These are phyloP conservation scores for Cheumatopsyche charites DNA, from an alignment of 1,140 invertebrate species.

Conservation along the genomic window DNA sequence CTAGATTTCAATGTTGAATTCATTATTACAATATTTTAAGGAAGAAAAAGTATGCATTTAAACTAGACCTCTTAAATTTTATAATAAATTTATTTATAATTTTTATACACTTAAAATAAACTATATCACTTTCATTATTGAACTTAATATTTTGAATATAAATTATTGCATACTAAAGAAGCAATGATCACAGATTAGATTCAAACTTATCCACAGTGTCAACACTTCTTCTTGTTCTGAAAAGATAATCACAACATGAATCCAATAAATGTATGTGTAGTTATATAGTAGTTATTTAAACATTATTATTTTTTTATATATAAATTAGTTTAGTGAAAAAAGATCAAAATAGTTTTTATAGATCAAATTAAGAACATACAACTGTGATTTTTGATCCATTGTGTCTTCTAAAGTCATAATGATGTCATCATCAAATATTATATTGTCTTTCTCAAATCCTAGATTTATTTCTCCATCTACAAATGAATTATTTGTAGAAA, in stretches of 20 bases:
- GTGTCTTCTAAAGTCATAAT: conserved; percentile 1
- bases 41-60: no score
- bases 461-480: conserved; percentile 8
- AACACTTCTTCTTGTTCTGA: conserved; percentile 6
- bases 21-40: no score
- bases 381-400: not conserved
- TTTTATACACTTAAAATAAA: no score
- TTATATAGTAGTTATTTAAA: no score
- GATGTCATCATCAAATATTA: conserved; percentile 1
- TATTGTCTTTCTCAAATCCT: not conserved
- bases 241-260: not conserved
- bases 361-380: not conserved
- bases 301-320: not conserved
- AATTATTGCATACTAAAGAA: not conserved
- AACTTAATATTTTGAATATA: not conserved
- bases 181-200: conserved; percentile 20
- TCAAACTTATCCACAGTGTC: conserved; percentile 8
- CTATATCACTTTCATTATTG: no score
- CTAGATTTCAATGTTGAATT: no score
- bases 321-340: not conserved
- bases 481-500: not conserved
- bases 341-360: no score
- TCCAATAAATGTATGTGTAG: no score
- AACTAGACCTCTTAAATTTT: no score
- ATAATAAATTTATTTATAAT: no score